Conservation (phyloP, 2,797 vertebrate species). For the Rhinella marina region DNA sequence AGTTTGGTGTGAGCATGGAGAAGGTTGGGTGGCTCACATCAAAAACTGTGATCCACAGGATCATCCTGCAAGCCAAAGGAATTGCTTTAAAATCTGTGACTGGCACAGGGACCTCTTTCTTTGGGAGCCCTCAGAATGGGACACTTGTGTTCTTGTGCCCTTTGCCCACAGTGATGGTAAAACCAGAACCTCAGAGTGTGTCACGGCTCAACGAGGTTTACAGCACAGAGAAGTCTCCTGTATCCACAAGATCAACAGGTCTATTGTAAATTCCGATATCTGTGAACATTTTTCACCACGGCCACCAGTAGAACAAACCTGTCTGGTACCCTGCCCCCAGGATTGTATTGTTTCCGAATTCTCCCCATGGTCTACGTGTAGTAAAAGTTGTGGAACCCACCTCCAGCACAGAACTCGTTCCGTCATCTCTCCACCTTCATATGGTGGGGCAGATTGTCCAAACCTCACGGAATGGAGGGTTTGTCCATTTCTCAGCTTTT, state of each 20-base stretch:
- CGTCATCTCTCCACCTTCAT: conserved; percentile 85
- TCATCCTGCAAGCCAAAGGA: conserved; percentile 85
- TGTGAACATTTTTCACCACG: conserved; percentile 89
- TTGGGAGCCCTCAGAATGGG: conserved; percentile 92
- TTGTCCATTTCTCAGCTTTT: conserved; percentile 74
- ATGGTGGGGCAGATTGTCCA: conserved; percentile 87
- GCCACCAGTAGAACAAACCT: conserved; percentile 87
- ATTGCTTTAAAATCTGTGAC: conserved; percentile 93
- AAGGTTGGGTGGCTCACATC: conserved; percentile 91
- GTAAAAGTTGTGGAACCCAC: conserved; percentile 76
- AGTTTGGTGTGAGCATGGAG: conserved; percentile 90
- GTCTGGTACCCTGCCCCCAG: conserved; percentile 92
- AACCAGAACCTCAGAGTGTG: conserved; percentile 73
- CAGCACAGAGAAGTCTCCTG: conserved; percentile 86
- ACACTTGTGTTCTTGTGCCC: conserved; percentile 78
- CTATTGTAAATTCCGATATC: conserved; percentile 79
- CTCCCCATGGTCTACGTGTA: conserved; percentile 87
- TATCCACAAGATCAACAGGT: conserved; percentile 85
- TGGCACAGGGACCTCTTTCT: conserved; percentile 93
- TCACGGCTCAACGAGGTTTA: conserved; percentile 92
- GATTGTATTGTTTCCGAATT: conserved; percentile 92
- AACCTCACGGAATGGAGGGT: conserved; percentile 85
- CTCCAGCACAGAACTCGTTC: conserved; percentile 84
- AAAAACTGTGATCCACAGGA: conserved; percentile 82
- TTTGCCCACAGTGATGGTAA: conserved; percentile 71